Base-by-base conservation (phyloP, 2,888 invertebrate species). In the Metopia argyrocephala region DNA sequence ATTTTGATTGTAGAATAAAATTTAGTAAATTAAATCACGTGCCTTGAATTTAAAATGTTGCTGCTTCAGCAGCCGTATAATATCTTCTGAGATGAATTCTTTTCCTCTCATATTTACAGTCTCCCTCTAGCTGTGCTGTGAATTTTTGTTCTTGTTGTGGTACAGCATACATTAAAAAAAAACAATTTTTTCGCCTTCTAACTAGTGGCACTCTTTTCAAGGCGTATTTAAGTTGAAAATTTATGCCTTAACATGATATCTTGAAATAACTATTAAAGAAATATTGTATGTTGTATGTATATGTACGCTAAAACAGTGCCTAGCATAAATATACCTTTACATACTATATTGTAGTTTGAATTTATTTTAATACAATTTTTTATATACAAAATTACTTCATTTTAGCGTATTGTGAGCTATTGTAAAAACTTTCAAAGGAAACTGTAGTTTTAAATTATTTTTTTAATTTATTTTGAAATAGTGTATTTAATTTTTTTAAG, bases 1-100 rank as follows among this genome's bases (percentile, higher is more conserved):
- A n/a, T n/a, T 12, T 12, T 38, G 1, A 38, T 38, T 38, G 15
- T 12, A 38, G 12, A 38, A 2, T 3, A 15, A 20, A 27, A 54
- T 50, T 27, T 54, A 38, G 18, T 23, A 79, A 79, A 71, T 79
- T 65, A 66, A 75, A 66, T 79, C 79, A 79, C 79, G 79, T 76
- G 70, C 65, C 62, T 50, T 28, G 46, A 31, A 52, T 9, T 57
- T 52, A 56, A 76, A 61, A 61, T 61, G 20, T 61, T 68, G 62
- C 23, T 68, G 31, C 21, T 31, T 54, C 52, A 45, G 23, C 46
- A 57, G 25, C 54, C 54, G 23, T 46, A 45, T 48, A 2, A 5
- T 21, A 28, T 12, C 56, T 12, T n/a, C n/a, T n/a, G n/a, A n/a
- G n/a, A n/a, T n/a, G 1, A 57, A 48, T 2, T n/a, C 31, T 6